Percentiles rank a stretch among this genome's conserved stretches.
These are phyloP conservation scores for Eristalis arbustorum DNA, from an alignment of 2,888 invertebrate species.

Conservation along the genomic window DNA sequence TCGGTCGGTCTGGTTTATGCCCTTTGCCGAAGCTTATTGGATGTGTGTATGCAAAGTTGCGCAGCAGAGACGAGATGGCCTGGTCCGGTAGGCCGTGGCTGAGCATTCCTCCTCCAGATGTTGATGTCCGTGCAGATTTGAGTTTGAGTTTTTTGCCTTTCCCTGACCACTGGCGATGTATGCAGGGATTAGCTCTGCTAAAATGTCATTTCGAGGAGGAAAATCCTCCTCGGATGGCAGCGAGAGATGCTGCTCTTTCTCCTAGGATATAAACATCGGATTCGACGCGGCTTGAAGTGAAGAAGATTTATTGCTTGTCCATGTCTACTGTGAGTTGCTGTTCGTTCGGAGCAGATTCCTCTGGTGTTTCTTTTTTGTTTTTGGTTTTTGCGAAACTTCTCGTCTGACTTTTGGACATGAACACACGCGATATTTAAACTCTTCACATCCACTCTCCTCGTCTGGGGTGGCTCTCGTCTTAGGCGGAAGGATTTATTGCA, in stretches of 20 bases:
- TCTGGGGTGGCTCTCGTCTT: constrained; percentile 62
- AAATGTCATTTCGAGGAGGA: constrained; percentile 64
- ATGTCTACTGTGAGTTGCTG: constrained; percentile 67
- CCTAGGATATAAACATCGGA: constrained; percentile 69
- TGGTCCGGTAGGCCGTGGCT: neutral
- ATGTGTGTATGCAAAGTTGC: constrained; percentile 64
- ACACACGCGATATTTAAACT: constrained; percentile 68
- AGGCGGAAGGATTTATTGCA: constrained; percentile 69
- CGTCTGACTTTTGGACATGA: constrained; percentile 60
- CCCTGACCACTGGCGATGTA: constrained; percentile 23
- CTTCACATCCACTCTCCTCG: constrained; percentile 16
- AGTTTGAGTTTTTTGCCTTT: constrained; percentile 17
- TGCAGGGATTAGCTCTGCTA: constrained; percentile 49
- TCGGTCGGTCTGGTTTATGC: constrained; percentile 41
- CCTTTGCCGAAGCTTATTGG: constrained; percentile 60
- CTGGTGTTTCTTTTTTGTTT: neutral
- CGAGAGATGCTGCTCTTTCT: constrained; percentile 54
- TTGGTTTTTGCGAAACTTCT: constrained; percentile 23
- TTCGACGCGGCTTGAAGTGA: constrained; percentile 70
- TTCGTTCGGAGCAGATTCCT: constrained; percentile 55
- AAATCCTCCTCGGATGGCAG: constrained; percentile 39
- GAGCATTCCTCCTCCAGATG: constrained; percentile 55
- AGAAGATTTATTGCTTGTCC: constrained; percentile 70
- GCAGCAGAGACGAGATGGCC: constrained; percentile 12
- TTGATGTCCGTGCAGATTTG: constrained; percentile 46